phyloP scores from a whole-genome alignment of 2,888 invertebrate species.

The Automeris io region DNA sequence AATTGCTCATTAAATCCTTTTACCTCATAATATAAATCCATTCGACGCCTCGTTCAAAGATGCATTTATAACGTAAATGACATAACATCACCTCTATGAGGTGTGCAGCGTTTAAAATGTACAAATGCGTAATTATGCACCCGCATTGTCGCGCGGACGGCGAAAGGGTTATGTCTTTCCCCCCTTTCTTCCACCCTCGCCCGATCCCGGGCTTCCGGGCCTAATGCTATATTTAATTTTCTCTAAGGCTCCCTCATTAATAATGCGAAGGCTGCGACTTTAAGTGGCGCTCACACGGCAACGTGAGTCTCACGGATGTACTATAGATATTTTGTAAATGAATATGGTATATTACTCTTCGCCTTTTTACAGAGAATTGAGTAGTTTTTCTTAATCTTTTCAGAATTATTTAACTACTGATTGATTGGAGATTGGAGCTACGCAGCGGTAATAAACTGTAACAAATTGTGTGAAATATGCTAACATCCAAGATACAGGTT shows the following conservation, averaged over 20 bases:
- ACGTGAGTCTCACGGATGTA: slow-evolving; percentile 46
- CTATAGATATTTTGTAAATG: slow-evolving; percentile 19
- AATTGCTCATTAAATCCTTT: no score
- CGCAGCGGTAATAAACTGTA: no score
- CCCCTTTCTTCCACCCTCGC: slow-evolving; percentile 39
- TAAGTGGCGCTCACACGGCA: slow-evolving; percentile 74
- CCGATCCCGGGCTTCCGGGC: slow-evolving; percentile 68
- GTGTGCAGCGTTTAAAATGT: slow-evolving; percentile 76
- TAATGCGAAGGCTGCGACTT: slow-evolving; percentile 74
- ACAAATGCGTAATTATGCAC: slow-evolving; percentile 78
- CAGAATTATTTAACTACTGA: no score
- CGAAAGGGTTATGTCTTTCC: slow-evolving; percentile 57
- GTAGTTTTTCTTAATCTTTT: no score
- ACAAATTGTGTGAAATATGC: no score
- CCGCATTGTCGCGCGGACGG: slow-evolving; percentile 69
- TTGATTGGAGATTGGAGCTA: no score
- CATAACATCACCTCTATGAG: slow-evolving; percentile 70
- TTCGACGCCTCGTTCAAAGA: slow-evolving; percentile 55
- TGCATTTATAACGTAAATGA: slow-evolving; percentile 66
- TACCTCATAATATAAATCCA: slow-evolving; percentile 60
- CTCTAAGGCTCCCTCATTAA: slow-evolving; percentile 77
- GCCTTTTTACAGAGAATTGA: no score
- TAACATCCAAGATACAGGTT: no score
- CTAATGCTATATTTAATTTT: slow-evolving; percentile 78
- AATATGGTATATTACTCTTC: no score